Evolutionary conservation across 2,113 vertebrate genomes (phyloP), one percentile per base, ranked within the genome.

Genomic region (Tetrao urogallus): DNA sequence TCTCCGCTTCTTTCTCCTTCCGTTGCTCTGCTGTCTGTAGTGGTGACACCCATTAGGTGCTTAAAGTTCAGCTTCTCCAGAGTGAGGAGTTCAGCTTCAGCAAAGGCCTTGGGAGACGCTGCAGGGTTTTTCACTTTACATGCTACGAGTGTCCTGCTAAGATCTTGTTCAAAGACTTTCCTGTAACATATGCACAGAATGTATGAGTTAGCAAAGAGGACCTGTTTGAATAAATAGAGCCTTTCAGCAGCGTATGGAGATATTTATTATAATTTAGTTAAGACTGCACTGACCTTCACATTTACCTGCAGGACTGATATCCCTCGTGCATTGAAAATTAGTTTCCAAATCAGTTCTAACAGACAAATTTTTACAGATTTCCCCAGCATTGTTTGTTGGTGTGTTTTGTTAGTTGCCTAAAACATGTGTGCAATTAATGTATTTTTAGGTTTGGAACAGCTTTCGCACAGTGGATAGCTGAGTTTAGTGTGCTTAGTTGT

Each of bases 121-220:
- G n/a, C 6, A 4, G n/a, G 63, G 2, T 52, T 52, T 77, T 83
- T 43, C 18, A 50, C 32, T 82, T 82, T 73, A 11, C 7, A 2
- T 70, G 42, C 36, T 45, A 38, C 28, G 27, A 40, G 60, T 73
- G 45, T 91, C 60, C 45, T 3, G 5, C 74, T 92, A 57, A 42
- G 85, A 11, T 77, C 82, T 85, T 71, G 21, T 76, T 89, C 63
- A 32, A 22, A 78, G 45, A 19, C 17, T 91, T 89, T 45, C 36
- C 32, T 80, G 0, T 77, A 82, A 70, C 1, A 0, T 21, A 20
- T 47, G 38, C 61, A 50, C 8, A 30, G 56, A 88, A n/a, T 30
- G 30, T 38, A 4, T 6, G 47, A 70, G 47, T 77, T 0, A 0
- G 36, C 36, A 38, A 52, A 7, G 9, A 74, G 43, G 19, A 34